These are phyloP conservation scores for Oncorhynchus tshawytscha DNA, from an alignment of 2,113 vertebrate species.

Conservation along the genomic window DNA sequence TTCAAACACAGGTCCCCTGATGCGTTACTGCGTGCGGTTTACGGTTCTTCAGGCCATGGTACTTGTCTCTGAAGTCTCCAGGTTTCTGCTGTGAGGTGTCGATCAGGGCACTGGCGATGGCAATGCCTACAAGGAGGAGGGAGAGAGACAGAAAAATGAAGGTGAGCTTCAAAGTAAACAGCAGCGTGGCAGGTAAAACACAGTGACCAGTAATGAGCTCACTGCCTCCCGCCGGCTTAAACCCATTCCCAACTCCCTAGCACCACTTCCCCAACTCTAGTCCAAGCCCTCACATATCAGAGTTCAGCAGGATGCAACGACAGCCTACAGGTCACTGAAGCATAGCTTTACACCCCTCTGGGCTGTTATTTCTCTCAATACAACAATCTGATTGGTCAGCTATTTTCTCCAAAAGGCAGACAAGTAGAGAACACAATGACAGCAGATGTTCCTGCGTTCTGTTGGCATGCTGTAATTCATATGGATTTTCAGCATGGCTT, in stretches of 20 bases:
- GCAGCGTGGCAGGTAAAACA: constrained; percentile 21
- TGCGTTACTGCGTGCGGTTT: constrained; percentile 84
- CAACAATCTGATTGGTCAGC: background rate
- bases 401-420: background rate
- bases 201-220: constrained; percentile 9
- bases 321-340: background rate
- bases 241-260: background rate
- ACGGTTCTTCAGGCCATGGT: constrained; percentile 81
- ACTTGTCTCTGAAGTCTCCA: constrained; percentile 85
- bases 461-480: too few species aligned
- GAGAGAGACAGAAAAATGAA: background rate
- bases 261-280: background rate
- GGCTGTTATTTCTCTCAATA: background rate
- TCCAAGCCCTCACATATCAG: constrained; percentile 13
- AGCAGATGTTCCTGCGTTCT: constrained; percentile 8
- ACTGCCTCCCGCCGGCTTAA: background rate
- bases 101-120: constrained; percentile 88
- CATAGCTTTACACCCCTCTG: background rate
- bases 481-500: too few species aligned
- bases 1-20: constrained; percentile 92
- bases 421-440: background rate
- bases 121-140: constrained; percentile 75
- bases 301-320: background rate
- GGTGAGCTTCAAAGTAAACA: constrained; percentile 21
- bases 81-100: constrained; percentile 88